A percentile compares a stretch with the other conserved stretches of the same genome.
phyloP scores from a whole-genome alignment of 2,113 vertebrate genomes.

The Azemiops feae region DNA sequence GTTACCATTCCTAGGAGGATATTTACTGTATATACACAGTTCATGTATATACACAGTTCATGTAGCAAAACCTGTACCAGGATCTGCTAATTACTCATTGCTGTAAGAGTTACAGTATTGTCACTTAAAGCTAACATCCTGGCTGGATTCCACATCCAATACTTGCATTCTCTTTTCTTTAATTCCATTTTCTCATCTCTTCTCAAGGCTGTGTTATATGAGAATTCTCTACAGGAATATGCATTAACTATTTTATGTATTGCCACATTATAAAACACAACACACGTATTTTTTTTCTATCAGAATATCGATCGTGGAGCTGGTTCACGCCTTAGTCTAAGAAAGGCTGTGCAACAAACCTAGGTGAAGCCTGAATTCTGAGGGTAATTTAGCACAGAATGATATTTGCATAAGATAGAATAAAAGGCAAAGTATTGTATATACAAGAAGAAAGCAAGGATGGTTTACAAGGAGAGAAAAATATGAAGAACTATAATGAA shows the following conservation, averaged over 20 bases:
- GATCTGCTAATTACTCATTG: slow-evolving; percentile 1
- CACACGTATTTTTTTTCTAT: background rate
- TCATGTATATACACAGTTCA: background rate
- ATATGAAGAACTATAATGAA: background rate
- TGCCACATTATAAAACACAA: background rate
- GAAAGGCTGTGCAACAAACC: background rate
- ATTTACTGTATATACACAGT: background rate
- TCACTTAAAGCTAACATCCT: background rate
- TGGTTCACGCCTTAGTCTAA: background rate
- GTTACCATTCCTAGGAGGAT: background rate
- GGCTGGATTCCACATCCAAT: slow-evolving; percentile 39
- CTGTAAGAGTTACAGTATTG: background rate
- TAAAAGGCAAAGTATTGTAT: background rate
- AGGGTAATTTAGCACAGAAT: background rate
- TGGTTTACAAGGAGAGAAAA: background rate
- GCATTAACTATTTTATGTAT: background rate
- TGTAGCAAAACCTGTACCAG: accelerated
- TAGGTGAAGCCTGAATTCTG: background rate
- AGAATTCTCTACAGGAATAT: background rate
- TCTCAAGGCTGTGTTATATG: background rate
- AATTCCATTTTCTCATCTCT: slow-evolving; percentile 18
- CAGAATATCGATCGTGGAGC: background rate
- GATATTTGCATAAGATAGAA: background rate
- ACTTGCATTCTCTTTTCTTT: slow-evolving; percentile 46
- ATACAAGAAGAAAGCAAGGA: background rate